phyloP scores from a whole-genome alignment of 2,888 invertebrate species.

The Seladonia tumulorum region DNA sequence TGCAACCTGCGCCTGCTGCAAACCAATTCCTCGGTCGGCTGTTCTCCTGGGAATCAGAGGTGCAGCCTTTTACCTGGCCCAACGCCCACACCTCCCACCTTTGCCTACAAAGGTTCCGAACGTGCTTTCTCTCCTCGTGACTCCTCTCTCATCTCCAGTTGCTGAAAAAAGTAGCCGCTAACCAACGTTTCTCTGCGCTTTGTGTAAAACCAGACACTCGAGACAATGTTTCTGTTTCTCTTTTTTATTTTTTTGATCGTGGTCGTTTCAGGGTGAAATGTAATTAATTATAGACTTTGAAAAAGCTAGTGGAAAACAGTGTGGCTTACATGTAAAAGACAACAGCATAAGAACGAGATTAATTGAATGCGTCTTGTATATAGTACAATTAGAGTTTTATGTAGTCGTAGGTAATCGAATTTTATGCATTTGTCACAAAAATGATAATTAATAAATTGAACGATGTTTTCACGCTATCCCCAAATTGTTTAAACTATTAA shows the following conservation, averaged over 20 bases:
- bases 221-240: not conserved
- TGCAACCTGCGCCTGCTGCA: conserved; percentile 70
- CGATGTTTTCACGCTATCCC: too few species aligned
- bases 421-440: too few species aligned
- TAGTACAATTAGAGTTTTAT: too few species aligned
- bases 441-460: too few species aligned
- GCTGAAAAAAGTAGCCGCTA: not conserved
- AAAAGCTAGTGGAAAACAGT: not conserved
- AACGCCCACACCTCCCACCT: conserved; percentile 79
- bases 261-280: not conserved
- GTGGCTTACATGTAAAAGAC: not conserved
- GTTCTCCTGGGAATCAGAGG: conserved; percentile 78
- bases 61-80: conserved; percentile 79
- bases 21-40: conserved; percentile 69
- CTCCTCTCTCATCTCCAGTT: conserved; percentile 16
- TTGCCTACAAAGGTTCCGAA: conserved; percentile 43
- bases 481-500: too few species aligned
- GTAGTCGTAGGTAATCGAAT: too few species aligned
- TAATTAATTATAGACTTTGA: not conserved
- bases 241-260: not conserved
- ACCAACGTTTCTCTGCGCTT: not conserved
- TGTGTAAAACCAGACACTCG: not conserved
- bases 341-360: not conserved
- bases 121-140: conserved; percentile 28
- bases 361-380: not conserved